phyloP scores from a whole-genome alignment of 2,888 invertebrate species.

The Meta bourneti region DNA sequence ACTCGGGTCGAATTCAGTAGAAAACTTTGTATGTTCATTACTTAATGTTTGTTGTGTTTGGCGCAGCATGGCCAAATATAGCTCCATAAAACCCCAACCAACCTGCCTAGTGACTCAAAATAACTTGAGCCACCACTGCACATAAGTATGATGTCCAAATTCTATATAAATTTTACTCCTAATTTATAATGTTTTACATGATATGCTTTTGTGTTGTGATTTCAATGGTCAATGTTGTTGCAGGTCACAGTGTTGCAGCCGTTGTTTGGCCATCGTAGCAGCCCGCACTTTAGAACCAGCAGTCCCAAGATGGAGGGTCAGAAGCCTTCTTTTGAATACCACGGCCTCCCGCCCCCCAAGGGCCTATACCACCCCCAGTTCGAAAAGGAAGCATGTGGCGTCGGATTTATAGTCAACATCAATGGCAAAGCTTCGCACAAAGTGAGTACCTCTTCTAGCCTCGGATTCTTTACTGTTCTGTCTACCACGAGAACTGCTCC shows the following conservation, averaged over 20 bases:
- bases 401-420: slow-evolving; percentile 99
- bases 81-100: no score
- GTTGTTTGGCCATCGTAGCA: slow-evolving; percentile 50
- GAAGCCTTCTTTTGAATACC: slow-evolving; percentile 50
- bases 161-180: no score
- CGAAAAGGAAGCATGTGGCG: slow-evolving; percentile 99
- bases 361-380: slow-evolving; percentile 94
- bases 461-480: neutral
- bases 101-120: no score
- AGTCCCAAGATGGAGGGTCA: slow-evolving; percentile 56
- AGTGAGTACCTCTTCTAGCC: slow-evolving; percentile 79
- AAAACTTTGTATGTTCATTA: no score
- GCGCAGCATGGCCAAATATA: no score
- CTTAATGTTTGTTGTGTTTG: no score
- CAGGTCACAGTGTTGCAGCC: slow-evolving; percentile 44
- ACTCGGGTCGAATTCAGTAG: no score
- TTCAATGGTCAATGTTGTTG: neutral
- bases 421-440: slow-evolving; percentile 96
- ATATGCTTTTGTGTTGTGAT: neutral
- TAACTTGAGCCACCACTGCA: no score
- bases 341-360: slow-evolving; percentile 74
- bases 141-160: no score
- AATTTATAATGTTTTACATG: neutral
- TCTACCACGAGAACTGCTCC: no score
- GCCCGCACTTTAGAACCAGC: slow-evolving; percentile 21